Percentiles rank a stretch among this genome's conserved stretches.
Evolutionary conservation across 2,888 invertebrate genomes (phyloP).

Genomic region (Cyclophora albipunctata): DNA sequence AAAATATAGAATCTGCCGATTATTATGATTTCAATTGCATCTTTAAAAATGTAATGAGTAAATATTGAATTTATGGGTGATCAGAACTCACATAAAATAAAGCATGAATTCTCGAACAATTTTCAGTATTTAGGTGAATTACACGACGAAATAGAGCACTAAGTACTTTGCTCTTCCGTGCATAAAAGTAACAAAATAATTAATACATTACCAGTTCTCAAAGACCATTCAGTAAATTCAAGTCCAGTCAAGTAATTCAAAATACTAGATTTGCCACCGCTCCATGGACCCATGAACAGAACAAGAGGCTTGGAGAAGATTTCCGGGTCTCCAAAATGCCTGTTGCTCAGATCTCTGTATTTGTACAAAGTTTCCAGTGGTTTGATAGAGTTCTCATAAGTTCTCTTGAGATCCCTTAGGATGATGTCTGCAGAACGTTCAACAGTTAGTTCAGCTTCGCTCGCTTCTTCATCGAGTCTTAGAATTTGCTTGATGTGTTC

Average conservation of each 20-base stretch:
- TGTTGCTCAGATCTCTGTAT: slow-evolving; percentile 92
- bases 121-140: too few species aligned
- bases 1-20: too few species aligned
- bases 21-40: too few species aligned
- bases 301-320: slow-evolving; percentile 95
- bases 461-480: slow-evolving; percentile 84
- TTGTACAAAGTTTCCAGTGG: slow-evolving; percentile 93
- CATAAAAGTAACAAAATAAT: too few species aligned
- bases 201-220: slow-evolving; percentile 84
- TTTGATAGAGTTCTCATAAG: slow-evolving; percentile 91
- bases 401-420: slow-evolving; percentile 87
- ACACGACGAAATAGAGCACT: too few species aligned
- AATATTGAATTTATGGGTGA: too few species aligned
- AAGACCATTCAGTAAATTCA: slow-evolving; percentile 87
- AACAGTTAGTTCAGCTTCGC: slow-evolving; percentile 80
- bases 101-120: too few species aligned
- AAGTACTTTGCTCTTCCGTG: too few species aligned
- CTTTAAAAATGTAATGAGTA: too few species aligned
- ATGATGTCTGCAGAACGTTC: slow-evolving; percentile 85
- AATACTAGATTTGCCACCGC: slow-evolving; percentile 95
- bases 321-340: slow-evolving; percentile 95
- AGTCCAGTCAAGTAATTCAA: slow-evolving; percentile 93
- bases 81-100: too few species aligned
- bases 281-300: slow-evolving; percentile 97
- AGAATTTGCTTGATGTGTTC: slow-evolving; percentile 87